Evolutionary conservation across 64 coral and sea anemone species (phyloP).

Genomic region (Anthopleura sola): DNA sequence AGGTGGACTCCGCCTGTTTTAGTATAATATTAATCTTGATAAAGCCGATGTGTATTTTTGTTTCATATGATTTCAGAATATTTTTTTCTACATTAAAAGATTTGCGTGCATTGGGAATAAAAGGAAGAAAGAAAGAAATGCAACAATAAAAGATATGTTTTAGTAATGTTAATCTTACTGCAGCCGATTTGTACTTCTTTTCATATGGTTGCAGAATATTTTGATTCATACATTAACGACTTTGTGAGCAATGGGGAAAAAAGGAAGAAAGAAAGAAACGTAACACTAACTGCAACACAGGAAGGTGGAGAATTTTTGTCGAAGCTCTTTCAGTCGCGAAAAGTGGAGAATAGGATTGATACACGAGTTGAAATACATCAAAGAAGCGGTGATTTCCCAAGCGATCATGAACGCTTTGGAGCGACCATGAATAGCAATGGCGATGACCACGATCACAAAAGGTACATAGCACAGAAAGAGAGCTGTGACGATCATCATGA

Average conservation of each 20-base stretch:
- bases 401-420: constrained; percentile 15
- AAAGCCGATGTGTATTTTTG: too few relatives aligned
- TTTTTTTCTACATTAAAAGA: too few relatives aligned
- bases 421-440: constrained; percentile 26
- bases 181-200: too few relatives aligned
- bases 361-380: constrained; percentile 43
- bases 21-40: too few relatives aligned
- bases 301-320: not conserved
- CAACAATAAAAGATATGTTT: too few relatives aligned
- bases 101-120: too few relatives aligned
- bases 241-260: not conserved
- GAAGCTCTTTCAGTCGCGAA: constrained; percentile 26
- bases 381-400: constrained; percentile 18
- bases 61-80: too few relatives aligned
- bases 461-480: constrained; percentile 47
- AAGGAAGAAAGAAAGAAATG: too few relatives aligned
- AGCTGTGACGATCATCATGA: not conserved
- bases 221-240: too few relatives aligned
- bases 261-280: not conserved
- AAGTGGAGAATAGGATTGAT: constrained; percentile 36
- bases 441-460: constrained; percentile 12
- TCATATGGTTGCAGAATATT: too few relatives aligned
- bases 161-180: too few relatives aligned
- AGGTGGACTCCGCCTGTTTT: too few relatives aligned
- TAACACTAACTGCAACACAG: not conserved